Evolutionary conservation across 1,140 invertebrate species (phyloP), one percentile per base, ranked within the genome.

Genomic region (Listronotus bonariensis): DNA sequence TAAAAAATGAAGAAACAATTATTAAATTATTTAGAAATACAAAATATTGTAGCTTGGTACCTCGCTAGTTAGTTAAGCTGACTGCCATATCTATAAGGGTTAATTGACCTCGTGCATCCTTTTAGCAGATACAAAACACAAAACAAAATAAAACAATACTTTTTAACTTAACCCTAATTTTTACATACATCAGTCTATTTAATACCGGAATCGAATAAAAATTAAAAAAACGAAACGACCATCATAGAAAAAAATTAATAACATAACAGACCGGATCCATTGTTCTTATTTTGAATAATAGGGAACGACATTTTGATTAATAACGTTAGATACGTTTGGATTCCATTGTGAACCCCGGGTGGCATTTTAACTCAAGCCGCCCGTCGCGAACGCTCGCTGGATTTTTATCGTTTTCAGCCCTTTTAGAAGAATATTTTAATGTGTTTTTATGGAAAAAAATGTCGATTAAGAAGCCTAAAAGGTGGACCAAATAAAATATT

Each of bases 241-340:
- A 48, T 17, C 9, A 20, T 11, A 48, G 12, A 40, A 55, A 46
- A 61, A 32, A 53, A 54, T 55, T 53, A 63, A 53, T 63, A 56
- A 63, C 53, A 57, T 49, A 49, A 65, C 62, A 45, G 53, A 17
- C 60, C 20, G 14, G 14, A 41, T 31, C 62, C 53, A 65, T 65
- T 65, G 62, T 65, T 65, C 62, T 65, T 65, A 65, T 65, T 65
- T 65, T 65, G 62, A 65, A 65, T 65, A 65, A 65, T 65, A 65
- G 62, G 53, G 62, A 65, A 65, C 53, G 62, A 65, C 62, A 65
- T 65, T 65, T 65, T 65, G 62, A 65, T 65, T 65, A 65, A 65
- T 65, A 65, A 65, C 53, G 62, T 65, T 65, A 65, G 62, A 65
- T 65, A 65, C 53, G 62, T 65, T 65, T 55, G 62, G 53, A 65